Evolutionary conservation across 2,888 invertebrate genomes (phyloP).

Genomic region (Trissonchulus sp.): DNA sequence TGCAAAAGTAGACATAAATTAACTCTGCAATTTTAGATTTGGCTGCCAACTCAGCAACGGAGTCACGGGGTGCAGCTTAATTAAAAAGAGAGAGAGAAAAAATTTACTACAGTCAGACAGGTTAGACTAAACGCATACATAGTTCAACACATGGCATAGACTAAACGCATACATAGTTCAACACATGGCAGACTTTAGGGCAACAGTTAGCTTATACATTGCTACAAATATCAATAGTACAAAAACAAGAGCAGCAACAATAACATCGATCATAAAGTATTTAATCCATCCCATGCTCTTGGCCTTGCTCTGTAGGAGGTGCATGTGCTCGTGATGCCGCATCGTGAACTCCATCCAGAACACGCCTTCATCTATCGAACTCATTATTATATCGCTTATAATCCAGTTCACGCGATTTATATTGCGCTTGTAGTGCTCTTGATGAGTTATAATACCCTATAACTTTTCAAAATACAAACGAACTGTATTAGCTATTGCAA

Average conservation of each 20-base stretch:
- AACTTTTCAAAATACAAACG: neutral
- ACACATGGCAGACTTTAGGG: too few species aligned
- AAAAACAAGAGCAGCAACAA: neutral
- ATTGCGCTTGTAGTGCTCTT: neutral
- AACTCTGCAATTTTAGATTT: too few species aligned
- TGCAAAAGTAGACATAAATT: too few species aligned
- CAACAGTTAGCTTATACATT: too few species aligned
- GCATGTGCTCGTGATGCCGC: neutral
- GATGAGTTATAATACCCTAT: neutral
- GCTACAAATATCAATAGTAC: neutral
- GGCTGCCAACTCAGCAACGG: too few species aligned
- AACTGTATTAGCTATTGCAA: neutral
- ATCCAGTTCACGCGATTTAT: neutral
- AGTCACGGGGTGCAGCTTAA: too few species aligned
- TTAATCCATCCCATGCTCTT: neutral
- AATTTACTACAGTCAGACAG: too few species aligned
- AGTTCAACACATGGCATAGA: too few species aligned
- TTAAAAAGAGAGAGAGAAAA: too few species aligned
- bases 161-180: too few species aligned
- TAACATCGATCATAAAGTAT: conserved; percentile 1
- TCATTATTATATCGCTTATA: neutral
- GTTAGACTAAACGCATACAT: too few species aligned
- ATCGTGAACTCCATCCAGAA: conserved; percentile 18
- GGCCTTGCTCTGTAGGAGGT: neutral
- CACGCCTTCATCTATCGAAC: neutral